phyloP scores from a whole-genome alignment of 2,113 vertebrate species.

The Myiopsitta monachus region DNA sequence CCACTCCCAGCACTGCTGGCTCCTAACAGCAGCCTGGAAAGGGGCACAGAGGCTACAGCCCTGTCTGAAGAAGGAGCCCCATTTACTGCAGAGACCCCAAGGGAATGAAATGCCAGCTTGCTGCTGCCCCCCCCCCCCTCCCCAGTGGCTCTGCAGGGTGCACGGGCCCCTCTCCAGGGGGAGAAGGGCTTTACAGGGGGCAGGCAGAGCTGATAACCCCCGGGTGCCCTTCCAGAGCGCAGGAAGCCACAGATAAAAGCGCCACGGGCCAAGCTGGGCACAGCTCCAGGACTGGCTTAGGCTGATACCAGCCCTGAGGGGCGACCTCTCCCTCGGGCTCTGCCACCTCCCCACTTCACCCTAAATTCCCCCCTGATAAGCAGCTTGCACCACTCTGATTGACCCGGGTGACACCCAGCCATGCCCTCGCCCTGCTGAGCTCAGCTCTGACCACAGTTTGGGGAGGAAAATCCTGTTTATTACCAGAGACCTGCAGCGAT shows the following conservation, averaged over 20 bases:
- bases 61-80: neutral
- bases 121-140: neutral
- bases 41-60: fast-evolving
- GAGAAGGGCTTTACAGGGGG: neutral
- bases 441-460: neutral
- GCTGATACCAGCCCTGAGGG: constrained; percentile 15
- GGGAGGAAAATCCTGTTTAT: neutral
- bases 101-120: neutral
- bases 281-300: constrained; percentile 12
- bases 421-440: neutral
- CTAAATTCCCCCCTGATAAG: neutral
- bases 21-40: neutral
- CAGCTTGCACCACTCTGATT: neutral
- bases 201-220: neutral
- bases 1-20: neutral
- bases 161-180: neutral
- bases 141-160: neutral
- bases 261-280: neutral
- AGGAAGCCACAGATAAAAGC: constrained; percentile 29
- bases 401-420: fast-evolving
- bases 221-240: neutral
- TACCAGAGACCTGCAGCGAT: neutral
- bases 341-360: neutral
- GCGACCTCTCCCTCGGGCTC: neutral
- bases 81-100: neutral